Percentiles rank a stretch among this genome's conserved stretches.
Conservation (phyloP, 2,888 invertebrate genomes). For the Eudemis profundana region DNA sequence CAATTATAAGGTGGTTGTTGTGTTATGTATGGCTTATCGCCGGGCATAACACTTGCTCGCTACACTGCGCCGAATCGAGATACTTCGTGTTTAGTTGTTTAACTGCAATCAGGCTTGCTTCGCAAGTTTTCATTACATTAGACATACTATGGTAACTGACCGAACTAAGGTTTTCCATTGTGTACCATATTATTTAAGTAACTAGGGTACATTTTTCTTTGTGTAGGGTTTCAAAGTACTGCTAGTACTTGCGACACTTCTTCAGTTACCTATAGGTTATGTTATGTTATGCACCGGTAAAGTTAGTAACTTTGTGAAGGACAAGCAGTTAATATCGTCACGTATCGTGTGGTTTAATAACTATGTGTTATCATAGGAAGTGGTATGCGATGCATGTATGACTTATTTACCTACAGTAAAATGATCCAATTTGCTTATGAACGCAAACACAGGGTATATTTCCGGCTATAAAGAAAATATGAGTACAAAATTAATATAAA, state of each 20-base stretch:
- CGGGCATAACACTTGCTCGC: constrained; percentile 17
- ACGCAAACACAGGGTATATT: no score
- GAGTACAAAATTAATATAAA: no score
- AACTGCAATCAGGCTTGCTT: not conserved
- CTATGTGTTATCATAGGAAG: constrained; percentile 10
- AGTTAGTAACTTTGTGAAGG: not conserved
- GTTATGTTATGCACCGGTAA: not conserved
- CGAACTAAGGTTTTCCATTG: no score
- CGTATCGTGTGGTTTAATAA: not conserved
- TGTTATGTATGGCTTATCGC: constrained; percentile 9
- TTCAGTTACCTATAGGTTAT: no score
- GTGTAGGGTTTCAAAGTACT: no score
- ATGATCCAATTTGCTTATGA: no score
- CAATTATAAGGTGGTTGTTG: not conserved
- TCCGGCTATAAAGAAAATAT: no score
- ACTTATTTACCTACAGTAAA: no score
- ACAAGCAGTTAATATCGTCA: not conserved
- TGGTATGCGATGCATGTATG: not conserved
- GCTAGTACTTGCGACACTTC: no score
- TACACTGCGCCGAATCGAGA: constrained; percentile 4
- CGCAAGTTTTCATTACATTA: constrained; percentile 15
- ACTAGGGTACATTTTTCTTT: no score
- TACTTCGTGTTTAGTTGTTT: constrained; percentile 16
- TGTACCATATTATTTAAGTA: no score
- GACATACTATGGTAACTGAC: not conserved